Conservation (phyloP, 2,113 vertebrate species). For the Oceanodroma tethys region DNA sequence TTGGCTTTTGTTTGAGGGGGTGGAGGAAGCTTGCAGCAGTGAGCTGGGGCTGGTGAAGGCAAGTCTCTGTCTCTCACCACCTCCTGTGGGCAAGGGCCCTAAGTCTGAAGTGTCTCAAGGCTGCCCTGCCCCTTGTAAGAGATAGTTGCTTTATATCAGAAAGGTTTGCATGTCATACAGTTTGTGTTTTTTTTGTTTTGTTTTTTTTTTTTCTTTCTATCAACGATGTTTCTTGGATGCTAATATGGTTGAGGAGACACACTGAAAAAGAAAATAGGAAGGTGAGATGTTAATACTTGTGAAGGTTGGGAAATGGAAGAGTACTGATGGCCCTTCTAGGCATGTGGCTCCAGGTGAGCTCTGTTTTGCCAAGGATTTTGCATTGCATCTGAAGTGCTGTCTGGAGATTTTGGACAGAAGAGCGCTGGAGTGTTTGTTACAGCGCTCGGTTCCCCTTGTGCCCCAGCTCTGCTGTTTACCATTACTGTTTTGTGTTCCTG, state of each 20-base stretch:
- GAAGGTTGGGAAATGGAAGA: not conserved
- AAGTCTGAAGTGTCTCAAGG: not conserved
- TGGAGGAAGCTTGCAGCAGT: not conserved
- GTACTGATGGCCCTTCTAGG: not conserved
- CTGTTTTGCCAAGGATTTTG: not conserved
- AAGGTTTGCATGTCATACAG: too few species aligned
- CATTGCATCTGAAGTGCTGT: not conserved
- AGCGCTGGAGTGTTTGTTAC: fast-evolving
- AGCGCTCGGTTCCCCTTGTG: not conserved
- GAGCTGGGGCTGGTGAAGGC: not conserved
- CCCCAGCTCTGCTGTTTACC: not conserved
- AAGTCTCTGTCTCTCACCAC: not conserved
- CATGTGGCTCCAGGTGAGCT: fast-evolving
- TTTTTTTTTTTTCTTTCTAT: not conserved
- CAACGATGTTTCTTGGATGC: not conserved
- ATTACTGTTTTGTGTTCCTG: not conserved
- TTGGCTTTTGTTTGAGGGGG: not conserved
- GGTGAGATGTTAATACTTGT: not conserved
- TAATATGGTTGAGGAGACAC: not conserved
- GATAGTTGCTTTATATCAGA: fast-evolving
- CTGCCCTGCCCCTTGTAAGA: not conserved
- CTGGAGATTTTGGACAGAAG: not conserved
- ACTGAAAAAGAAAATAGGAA: not conserved
- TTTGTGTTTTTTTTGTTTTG: not conserved
- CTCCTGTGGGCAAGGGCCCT: not conserved